Percentiles rank a stretch among this genome's conserved stretches.
Conservation (phyloP, 2,888 invertebrate species). For the Rapana venosa region DNA sequence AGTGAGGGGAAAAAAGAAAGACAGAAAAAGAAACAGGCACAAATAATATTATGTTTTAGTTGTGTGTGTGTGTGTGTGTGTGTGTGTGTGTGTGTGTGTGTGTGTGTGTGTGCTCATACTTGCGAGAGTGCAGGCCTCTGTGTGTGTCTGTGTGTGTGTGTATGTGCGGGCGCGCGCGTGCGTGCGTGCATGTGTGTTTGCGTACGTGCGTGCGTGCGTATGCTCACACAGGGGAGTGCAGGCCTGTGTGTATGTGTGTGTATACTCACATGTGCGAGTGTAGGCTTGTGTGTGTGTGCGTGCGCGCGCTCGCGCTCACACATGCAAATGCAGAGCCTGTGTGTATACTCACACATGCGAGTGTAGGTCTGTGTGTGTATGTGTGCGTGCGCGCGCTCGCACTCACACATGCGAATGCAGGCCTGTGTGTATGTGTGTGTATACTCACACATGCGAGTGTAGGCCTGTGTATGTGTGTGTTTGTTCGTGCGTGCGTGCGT, state of each 20-base stretch:
- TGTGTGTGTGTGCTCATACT: background rate
- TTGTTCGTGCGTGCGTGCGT: too few species aligned
- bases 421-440: background rate
- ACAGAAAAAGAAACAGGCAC: too few species aligned
- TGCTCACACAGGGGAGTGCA: background rate
- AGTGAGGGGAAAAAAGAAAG: too few species aligned
- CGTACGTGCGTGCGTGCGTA: too few species aligned
- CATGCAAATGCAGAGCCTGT: background rate
- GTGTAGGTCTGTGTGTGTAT: background rate
- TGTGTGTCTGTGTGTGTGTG: conserved; percentile 16
- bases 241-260: background rate
- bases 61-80: background rate
- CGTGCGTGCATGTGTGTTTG: background rate
- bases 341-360: background rate
- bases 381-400: background rate
- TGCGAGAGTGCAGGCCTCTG: background rate
- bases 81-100: background rate
- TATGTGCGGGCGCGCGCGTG: background rate
- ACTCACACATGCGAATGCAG: too few species aligned
- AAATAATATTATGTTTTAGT: background rate
- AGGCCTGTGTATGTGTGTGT: too few species aligned
- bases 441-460: too few species aligned
- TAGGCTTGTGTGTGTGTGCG: background rate
- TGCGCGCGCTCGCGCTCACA: too few species aligned
- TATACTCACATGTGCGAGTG: too few species aligned